Conservation (phyloP, 37 sponge, comb jelly and placozoan species). For the Axinella damicornis region DNA sequence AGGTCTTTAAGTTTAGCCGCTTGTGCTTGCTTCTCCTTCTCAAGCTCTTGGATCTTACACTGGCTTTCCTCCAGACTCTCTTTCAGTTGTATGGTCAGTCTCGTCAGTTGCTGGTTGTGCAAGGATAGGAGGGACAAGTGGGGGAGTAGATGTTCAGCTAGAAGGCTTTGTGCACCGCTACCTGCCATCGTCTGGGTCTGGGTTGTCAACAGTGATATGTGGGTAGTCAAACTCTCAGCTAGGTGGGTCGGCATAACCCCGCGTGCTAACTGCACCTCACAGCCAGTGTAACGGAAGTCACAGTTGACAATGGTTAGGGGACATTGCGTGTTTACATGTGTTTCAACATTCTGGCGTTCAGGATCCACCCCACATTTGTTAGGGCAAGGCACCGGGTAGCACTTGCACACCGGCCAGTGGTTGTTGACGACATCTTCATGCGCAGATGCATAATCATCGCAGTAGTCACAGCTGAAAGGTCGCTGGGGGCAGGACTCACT, state of each 20-base stretch:
- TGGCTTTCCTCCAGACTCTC: no score
- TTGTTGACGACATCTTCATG: slow-evolving; percentile 30
- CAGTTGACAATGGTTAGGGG: neutral
- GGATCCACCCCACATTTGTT: slow-evolving; percentile 23
- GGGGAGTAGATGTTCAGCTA: no score
- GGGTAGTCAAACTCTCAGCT: neutral
- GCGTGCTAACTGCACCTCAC: neutral
- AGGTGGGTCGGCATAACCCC: neutral
- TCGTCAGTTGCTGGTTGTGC: no score
- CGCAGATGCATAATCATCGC: slow-evolving; percentile 4
- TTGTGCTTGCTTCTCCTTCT: no score
- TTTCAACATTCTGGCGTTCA: neutral
- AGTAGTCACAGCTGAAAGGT: slow-evolving; percentile 42
- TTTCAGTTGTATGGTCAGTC: no score
- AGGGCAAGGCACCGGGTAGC: slow-evolving; percentile 14
- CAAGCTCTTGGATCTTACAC: no score
- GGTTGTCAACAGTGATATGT: neutral
- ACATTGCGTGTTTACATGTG: slow-evolving; percentile 22
- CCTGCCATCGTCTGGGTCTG: no score
- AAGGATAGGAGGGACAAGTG: no score
- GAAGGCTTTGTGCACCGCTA: no score
- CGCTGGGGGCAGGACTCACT: slow-evolving; percentile 9
- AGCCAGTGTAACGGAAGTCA: neutral
- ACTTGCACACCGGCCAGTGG: slow-evolving; percentile 31
- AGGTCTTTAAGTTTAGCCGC: no score